Evolutionary conservation across 2,888 invertebrate genomes (phyloP).

Genomic region (Synanthedon formicaeformis): DNA sequence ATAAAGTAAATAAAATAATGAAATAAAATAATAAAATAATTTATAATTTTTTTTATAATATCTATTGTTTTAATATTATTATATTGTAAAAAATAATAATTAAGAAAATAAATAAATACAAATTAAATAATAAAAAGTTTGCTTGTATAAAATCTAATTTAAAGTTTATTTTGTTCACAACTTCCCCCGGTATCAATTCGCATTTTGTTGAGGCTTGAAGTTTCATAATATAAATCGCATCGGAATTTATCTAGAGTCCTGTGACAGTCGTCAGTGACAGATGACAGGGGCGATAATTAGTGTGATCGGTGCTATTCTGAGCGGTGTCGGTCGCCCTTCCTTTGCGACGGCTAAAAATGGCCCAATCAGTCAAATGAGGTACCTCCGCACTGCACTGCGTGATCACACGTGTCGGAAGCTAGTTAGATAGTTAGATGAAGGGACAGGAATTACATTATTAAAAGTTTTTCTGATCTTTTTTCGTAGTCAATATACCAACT

Average conservation of each 20-base stretch:
- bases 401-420: not conserved
- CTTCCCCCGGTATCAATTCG: not conserved
- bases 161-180: too few relatives aligned
- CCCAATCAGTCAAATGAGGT: slow-evolving; percentile 59
- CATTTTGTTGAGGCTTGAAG: slow-evolving; percentile 13
- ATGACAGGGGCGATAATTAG: slow-evolving; percentile 61
- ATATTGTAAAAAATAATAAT: too few relatives aligned
- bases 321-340: slow-evolving; percentile 30
- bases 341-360: slow-evolving; percentile 52
- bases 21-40: too few relatives aligned
- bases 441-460: too few relatives aligned
- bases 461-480: too few relatives aligned
- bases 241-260: slow-evolving; percentile 38
- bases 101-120: too few relatives aligned
- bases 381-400: slow-evolving; percentile 3
- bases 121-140: too few relatives aligned
- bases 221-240: slow-evolving; percentile 38
- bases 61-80: too few relatives aligned
- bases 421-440: not conserved
- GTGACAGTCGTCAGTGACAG: slow-evolving; percentile 18
- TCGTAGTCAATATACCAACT: too few relatives aligned
- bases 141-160: too few relatives aligned
- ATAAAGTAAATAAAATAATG: too few relatives aligned
- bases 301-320: slow-evolving; percentile 54
- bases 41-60: too few relatives aligned